These are phyloP conservation scores for Oostethus manadensis DNA, from an alignment of 2,113 vertebrate genomes.

Conservation along the genomic window DNA sequence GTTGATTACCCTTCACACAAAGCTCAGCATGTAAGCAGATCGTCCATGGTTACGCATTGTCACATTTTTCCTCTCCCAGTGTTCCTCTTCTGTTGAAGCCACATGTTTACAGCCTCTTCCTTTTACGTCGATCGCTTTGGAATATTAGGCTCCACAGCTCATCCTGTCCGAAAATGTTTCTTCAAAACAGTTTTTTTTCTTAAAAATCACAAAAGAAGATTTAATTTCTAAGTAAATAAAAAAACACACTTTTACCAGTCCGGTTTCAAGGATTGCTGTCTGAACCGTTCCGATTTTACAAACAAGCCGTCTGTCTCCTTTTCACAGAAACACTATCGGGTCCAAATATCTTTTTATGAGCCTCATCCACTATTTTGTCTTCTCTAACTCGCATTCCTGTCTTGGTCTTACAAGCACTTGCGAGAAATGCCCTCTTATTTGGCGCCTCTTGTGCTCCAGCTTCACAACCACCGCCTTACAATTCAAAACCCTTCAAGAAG, in stretches of 20 bases:
- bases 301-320: neutral
- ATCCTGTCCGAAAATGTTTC: constrained; percentile 24
- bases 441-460: neutral
- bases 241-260: constrained; percentile 12
- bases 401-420: neutral
- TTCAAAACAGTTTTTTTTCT: constrained; percentile 27
- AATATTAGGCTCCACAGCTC: constrained; percentile 32
- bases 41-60: constrained; percentile 15
- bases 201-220: constrained; percentile 18
- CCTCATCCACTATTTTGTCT: neutral
- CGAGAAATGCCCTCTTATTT: neutral
- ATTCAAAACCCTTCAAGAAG: constrained; percentile 18
- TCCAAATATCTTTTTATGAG: neutral
- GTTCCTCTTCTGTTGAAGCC: constrained; percentile 9
- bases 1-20: constrained; percentile 19
- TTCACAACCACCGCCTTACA: constrained; percentile 6
- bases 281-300: constrained; percentile 10
- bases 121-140: constrained; percentile 27
- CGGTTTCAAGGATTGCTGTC: constrained; percentile 3
- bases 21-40: constrained; percentile 25
- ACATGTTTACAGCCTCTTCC: constrained; percentile 21
- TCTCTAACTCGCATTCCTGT: constrained; percentile 2
- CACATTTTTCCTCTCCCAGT: constrained; percentile 12
- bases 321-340: neutral
- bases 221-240: constrained; percentile 10